A percentile compares a stretch with the other conserved stretches of the same genome.
Evolutionary conservation across 2,113 vertebrate species (phyloP).

Genomic region (Cromileptes altivelis): DNA sequence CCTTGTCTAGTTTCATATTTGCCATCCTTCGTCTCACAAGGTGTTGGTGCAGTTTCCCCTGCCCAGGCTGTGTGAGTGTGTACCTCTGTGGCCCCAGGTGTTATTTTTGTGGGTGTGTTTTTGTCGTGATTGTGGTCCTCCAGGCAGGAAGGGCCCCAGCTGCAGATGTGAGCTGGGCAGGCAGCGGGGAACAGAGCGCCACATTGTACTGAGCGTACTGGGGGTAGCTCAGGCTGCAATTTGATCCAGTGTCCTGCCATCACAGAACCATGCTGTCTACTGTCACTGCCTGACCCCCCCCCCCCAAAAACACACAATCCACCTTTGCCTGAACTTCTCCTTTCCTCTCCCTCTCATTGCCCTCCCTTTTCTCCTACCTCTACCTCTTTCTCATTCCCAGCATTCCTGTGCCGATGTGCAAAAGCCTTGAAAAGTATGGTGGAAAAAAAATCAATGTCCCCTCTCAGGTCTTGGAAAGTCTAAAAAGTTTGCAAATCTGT

Average conservation of each 20-base stretch:
- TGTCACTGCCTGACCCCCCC: conserved; percentile 63
- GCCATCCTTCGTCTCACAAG: conserved; percentile 37
- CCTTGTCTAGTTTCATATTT: conserved; percentile 63
- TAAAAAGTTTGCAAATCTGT: not conserved
- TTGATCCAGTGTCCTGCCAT: conserved; percentile 78
- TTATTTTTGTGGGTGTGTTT: conserved; percentile 76
- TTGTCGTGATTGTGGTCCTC: conserved; percentile 75
- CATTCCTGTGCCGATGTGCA: conserved; percentile 45
- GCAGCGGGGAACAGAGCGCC: conserved; percentile 75
- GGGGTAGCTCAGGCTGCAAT: conserved; percentile 71
- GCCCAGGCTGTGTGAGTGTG: conserved; percentile 22
- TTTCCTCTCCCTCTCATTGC: conserved; percentile 15
- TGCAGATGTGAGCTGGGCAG: conserved; percentile 69
- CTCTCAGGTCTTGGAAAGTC: not conserved
- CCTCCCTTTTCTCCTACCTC: conserved; percentile 4
- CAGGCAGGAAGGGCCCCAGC: conserved; percentile 76
- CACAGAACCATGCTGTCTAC: conserved; percentile 74
- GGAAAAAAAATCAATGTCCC: not conserved
- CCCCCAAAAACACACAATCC: conserved; percentile 29
- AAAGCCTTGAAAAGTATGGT: conserved; percentile 2
- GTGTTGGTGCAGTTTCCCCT: not conserved
- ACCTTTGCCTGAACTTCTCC: conserved; percentile 44
- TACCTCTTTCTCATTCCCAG: conserved; percentile 48
- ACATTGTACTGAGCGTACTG: conserved; percentile 78
- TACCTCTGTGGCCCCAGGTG: conserved; percentile 44